phyloP scores from a whole-genome alignment of 2,113 vertebrate genomes.

The Limnothrissa miodon region DNA sequence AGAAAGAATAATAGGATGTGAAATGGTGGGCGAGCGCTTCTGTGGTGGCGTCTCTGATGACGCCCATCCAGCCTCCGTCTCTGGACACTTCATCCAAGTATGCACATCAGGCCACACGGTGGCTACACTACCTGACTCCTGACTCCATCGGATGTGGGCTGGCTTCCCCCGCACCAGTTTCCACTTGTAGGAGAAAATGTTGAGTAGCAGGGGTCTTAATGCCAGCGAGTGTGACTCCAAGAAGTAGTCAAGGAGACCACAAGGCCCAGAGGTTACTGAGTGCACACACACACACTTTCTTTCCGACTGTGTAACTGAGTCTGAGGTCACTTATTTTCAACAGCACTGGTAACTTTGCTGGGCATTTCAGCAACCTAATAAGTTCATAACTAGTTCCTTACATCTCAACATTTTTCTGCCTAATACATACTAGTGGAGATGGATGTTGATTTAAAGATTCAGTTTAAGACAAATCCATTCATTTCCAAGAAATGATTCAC shows the following conservation, averaged over 20 bases:
- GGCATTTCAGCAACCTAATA: neutral
- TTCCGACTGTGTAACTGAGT: neutral
- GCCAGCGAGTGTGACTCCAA: constrained; percentile 7
- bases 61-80: constrained; percentile 43
- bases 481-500: neutral
- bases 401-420: neutral
- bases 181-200: constrained; percentile 37
- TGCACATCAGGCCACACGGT: constrained; percentile 31
- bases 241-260: neutral
- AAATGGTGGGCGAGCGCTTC: constrained; percentile 36
- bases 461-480: neutral
- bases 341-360: neutral
- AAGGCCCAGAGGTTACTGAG: neutral
- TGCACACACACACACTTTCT: neutral
- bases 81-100: constrained; percentile 29
- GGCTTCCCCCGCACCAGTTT: constrained; percentile 27
- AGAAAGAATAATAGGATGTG: constrained; percentile 22
- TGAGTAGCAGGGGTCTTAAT: neutral
- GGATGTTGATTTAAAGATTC: neutral
- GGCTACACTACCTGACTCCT: constrained; percentile 37
- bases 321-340: neutral
- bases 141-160: neutral
- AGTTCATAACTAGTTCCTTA: neutral
- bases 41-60: constrained; percentile 43
- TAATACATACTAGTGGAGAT: neutral